A percentile compares a stretch with the other conserved stretches of the same genome.
Conservation (phyloP, 2,888 invertebrate species). For the Hypena proboscidalis region DNA sequence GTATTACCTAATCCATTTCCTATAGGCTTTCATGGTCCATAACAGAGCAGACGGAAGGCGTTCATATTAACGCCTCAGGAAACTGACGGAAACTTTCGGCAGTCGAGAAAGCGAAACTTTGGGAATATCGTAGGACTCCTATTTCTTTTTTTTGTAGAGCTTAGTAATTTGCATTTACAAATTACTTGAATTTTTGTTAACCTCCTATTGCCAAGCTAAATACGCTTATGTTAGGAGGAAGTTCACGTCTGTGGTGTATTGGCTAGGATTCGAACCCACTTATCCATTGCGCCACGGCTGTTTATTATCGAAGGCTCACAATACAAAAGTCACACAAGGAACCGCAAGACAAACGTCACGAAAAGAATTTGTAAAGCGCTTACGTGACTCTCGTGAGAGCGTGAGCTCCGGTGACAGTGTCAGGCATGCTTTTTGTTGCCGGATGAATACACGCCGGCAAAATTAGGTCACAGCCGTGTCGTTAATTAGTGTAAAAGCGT, state of each 20-base stretch:
- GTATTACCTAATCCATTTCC: constrained; percentile 54
- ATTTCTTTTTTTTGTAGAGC: no score
- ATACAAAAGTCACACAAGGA: neutral
- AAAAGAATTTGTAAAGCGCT: constrained; percentile 2
- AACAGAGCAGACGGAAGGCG: constrained; percentile 38
- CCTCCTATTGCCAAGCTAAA: no score
- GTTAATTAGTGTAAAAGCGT: constrained; percentile 8
- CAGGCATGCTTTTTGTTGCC: neutral
- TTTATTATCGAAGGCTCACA: no score
- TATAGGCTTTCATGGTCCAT: constrained; percentile 63
- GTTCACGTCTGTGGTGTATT: no score
- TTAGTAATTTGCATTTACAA: no score
- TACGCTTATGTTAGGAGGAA: no score
- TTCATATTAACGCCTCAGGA: constrained; percentile 29
- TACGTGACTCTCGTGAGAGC: neutral
- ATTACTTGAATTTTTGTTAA: neutral
- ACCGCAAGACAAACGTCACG: neutral
- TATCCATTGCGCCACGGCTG: no score
- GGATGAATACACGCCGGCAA: constrained; percentile 1
- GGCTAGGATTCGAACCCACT: no score
- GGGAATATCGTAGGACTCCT: no score
- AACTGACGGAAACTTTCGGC: constrained; percentile 14
- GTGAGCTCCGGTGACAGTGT: neutral
- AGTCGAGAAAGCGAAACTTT: neutral
- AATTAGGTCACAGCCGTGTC: constrained; percentile 12